Base-by-base conservation (phyloP, 1,140 invertebrate species). In the Papilio dardanus region DNA sequence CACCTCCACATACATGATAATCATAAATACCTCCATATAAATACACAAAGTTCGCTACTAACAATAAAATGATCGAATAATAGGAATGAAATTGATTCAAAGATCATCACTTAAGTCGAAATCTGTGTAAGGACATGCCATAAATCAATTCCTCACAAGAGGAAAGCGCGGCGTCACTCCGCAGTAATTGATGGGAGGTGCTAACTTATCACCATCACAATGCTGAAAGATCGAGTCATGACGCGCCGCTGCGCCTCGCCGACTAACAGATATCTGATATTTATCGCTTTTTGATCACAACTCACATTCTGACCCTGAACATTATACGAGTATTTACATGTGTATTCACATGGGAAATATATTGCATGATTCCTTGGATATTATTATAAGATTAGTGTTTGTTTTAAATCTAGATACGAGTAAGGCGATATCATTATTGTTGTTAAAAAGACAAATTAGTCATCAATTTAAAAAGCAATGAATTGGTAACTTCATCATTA, bases 81-180 rank as follows among this genome's bases (percentile, higher is more conserved):
- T 19, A 24, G 21, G 19, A 12, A 62, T 62, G 14, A 62, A 62
- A 62, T 62, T 62, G 54, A 62, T 30, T 62, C 54, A 62, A 62
- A 30, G 24, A 62, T 28, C 54, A 58, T 58, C 54, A 62, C 54
- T 62, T 62, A 62, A 62, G 54, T 62, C 54, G 21, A 62, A 62
- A 62, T 62, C 54, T 62, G 54, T 62, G 54, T 28, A 62, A 62
- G 21, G 10, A 30, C 24, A 62, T 14, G 24, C 24, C 54, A 62
- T 62, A 62, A 62, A 62, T 62, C 54, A 62, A 62, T 62, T 62
- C 21, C 54, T 28, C 54, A 58, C 54, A 58, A 58, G 54, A 58
- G 21, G 54, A 58, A 58, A 58, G 10, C 21, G 54, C 7, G 21
- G 12, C 21, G 54, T 58, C 54, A 58, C 54, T 24, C n/a, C 46